Evolutionary conservation across 2,888 invertebrate genomes (phyloP).

Genomic region (Drepana falcataria): DNA sequence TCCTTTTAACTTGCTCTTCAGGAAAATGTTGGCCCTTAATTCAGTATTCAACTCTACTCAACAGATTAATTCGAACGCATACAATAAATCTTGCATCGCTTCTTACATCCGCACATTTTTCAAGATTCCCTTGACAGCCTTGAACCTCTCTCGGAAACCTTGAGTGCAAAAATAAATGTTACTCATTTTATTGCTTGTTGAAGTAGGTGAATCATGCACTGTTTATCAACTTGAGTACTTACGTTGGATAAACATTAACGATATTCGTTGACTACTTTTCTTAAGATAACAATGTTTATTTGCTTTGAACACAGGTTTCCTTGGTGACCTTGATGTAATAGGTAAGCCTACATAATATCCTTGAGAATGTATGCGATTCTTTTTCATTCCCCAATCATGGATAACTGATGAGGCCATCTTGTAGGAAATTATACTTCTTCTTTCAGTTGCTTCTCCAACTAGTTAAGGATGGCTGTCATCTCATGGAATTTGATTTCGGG

Average conservation of each 20-base stretch:
- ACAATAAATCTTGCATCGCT: background rate
- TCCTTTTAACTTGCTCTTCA: background rate
- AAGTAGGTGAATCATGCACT: background rate
- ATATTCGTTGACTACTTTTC: background rate
- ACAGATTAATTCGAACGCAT: background rate
- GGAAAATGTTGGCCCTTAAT: background rate
- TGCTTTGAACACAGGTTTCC: background rate
- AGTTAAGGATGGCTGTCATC: too few species aligned
- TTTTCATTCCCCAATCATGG: too few species aligned
- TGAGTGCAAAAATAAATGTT: constrained; percentile 1
- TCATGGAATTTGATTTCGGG: too few species aligned
- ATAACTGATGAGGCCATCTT: too few species aligned
- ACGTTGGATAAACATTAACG: background rate
- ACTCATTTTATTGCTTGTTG: constrained; percentile 1
- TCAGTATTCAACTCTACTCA: background rate
- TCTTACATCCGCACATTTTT: background rate
- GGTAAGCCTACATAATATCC: too few species aligned
- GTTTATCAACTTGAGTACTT: background rate
- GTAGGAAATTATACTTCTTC: too few species aligned
- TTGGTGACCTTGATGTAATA: background rate
- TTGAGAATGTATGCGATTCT: too few species aligned
- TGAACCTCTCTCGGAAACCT: background rate
- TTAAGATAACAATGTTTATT: background rate
- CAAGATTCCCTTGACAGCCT: background rate
- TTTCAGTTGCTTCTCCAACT: too few species aligned